Conservation (phyloP, 2,888 invertebrate genomes). For the Hypsopygia costalis region DNA sequence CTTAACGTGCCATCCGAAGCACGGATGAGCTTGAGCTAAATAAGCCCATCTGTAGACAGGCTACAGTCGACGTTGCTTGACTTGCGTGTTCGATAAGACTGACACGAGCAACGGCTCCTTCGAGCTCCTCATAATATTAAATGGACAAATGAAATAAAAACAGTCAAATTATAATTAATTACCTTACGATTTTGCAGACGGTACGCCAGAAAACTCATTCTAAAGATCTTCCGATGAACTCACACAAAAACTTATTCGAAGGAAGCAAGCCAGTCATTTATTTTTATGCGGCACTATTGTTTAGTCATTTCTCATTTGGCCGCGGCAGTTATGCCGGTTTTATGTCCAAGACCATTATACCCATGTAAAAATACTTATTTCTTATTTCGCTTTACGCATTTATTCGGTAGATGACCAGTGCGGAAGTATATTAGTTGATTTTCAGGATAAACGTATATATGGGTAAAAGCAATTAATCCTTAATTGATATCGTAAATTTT, state of each 20-base stretch:
- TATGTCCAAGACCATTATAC: slow-evolving; percentile 29
- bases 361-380: slow-evolving; percentile 28
- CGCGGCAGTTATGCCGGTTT: slow-evolving; percentile 28
- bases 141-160: slow-evolving; percentile 11
- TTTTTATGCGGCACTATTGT: slow-evolving; percentile 72
- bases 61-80: too few relatives aligned
- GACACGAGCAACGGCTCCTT: too few relatives aligned
- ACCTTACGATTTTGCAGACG: slow-evolving; percentile 25
- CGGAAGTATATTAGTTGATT: too few relatives aligned
- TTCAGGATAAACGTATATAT: too few relatives aligned
- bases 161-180: slow-evolving; percentile 2
- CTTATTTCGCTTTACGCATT: slow-evolving; percentile 22
- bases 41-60: too few relatives aligned
- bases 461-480: too few relatives aligned
- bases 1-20: too few relatives aligned
- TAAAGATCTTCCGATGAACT: slow-evolving; percentile 77
- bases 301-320: slow-evolving; percentile 68
- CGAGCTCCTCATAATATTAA: too few relatives aligned
- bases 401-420: too few relatives aligned
- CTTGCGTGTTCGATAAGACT: too few relatives aligned
- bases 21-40: too few relatives aligned
- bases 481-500: too few relatives aligned
- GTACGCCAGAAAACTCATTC: slow-evolving; percentile 62
- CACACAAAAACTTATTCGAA: slow-evolving; percentile 69
- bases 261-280: slow-evolving; percentile 64